Evolutionary conservation across 2,797 vertebrate genomes (phyloP).

Genomic region (Falco naumanni): DNA sequence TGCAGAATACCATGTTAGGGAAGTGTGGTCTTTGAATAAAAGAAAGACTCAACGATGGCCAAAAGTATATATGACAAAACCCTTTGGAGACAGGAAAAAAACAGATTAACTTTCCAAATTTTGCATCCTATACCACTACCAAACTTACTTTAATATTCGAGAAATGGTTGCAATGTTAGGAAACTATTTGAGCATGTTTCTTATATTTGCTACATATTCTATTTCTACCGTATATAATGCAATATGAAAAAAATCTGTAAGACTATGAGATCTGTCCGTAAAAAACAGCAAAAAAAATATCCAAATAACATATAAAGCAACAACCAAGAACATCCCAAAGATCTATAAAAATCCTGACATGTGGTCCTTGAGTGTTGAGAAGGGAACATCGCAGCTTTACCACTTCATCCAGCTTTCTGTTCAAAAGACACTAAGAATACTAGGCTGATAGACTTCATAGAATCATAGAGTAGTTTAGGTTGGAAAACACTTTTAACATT

Average conservation of each 20-base stretch:
- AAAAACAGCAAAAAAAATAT: neutral
- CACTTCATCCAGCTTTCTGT: neutral
- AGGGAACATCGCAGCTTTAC: neutral
- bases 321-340: neutral
- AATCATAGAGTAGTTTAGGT: neutral
- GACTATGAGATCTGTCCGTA: neutral
- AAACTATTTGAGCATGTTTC: neutral
- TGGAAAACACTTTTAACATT: neutral
- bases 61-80: neutral
- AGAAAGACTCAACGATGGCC: neutral
- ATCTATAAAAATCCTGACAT: neutral
- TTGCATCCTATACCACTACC: neutral
- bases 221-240: neutral
- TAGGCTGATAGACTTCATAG: neutral
- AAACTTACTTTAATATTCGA: neutral
- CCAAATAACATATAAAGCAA: neutral
- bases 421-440: neutral
- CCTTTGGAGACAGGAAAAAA: neutral
- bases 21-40: neutral
- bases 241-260: neutral
- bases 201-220: neutral
- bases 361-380: neutral
- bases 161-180: neutral
- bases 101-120: neutral
- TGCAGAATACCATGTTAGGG: neutral